phyloP scores from a whole-genome alignment of 2,888 invertebrate species.

The Danaus chrysippus region DNA sequence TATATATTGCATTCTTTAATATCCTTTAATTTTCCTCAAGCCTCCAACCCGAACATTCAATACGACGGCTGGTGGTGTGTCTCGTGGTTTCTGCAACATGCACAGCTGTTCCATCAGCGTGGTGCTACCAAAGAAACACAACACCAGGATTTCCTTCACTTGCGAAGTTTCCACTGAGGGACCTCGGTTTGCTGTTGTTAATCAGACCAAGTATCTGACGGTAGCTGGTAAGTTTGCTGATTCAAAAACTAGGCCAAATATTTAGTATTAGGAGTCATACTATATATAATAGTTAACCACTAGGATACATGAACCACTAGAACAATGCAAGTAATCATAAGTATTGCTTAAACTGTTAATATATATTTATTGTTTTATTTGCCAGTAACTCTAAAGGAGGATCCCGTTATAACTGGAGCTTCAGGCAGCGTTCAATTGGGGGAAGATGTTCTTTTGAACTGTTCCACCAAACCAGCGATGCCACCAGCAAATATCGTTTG shows the following conservation, averaged over 20 bases:
- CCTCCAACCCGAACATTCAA: constrained; percentile 66
- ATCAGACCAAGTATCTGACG: constrained; percentile 66
- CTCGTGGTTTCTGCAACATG: constrained; percentile 52
- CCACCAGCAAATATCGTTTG: constrained; percentile 68
- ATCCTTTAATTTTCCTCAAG: constrained; percentile 40
- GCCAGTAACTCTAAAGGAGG: constrained; percentile 59
- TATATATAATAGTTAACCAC: too few relatives aligned
- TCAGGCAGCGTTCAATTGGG: constrained; percentile 61
- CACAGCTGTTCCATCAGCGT: constrained; percentile 63
- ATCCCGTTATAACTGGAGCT: constrained; percentile 56
- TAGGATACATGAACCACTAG: too few relatives aligned
- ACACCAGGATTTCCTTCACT: constrained; percentile 59
- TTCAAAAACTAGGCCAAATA: too few relatives aligned
- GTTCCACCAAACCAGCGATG: constrained; percentile 62
- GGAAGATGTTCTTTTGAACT: constrained; percentile 64
- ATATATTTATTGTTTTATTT: constrained; percentile 18
- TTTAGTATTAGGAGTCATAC: too few relatives aligned
- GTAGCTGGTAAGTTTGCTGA: constrained; percentile 54
- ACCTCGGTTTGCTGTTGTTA: constrained; percentile 68
- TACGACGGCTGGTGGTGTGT: constrained; percentile 53
- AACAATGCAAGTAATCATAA: too few relatives aligned
- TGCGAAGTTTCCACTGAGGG: constrained; percentile 72
- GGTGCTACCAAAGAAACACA: constrained; percentile 54
- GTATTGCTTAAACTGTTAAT: neutral
- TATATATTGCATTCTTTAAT: neutral